Evolutionary conservation across 2,797 vertebrate genomes (phyloP).

Genomic region (Phoebastria nigripes): DNA sequence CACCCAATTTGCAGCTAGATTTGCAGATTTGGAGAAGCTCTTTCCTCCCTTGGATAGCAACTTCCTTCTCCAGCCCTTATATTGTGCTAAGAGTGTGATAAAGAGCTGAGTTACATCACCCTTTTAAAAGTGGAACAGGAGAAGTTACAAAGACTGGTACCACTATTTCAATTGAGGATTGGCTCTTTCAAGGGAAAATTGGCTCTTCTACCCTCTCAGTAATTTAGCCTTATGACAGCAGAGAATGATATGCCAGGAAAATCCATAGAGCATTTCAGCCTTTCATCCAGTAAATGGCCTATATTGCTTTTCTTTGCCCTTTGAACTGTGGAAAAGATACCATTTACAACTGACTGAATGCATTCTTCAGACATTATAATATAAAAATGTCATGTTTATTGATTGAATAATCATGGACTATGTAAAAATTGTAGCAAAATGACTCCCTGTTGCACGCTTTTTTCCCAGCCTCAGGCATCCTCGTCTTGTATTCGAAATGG

Average conservation of each 20-base stretch:
- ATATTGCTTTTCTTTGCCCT: neutral
- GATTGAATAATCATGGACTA: neutral
- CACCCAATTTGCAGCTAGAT: neutral
- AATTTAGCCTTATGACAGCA: neutral
- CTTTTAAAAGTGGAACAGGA: neutral
- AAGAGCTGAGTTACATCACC: neutral
- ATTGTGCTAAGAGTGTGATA: neutral
- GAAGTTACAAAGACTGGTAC: neutral
- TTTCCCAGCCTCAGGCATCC: neutral
- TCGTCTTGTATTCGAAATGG: fast-evolving
- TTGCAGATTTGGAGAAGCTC: neutral
- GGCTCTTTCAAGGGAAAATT: neutral
- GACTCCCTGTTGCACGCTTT: neutral
- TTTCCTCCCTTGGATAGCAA: neutral
- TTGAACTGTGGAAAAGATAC: neutral
- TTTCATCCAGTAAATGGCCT: neutral
- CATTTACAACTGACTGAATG: neutral
- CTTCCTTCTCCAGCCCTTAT: neutral
- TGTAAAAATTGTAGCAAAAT: neutral
- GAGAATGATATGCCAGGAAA: neutral
- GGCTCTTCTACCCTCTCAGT: neutral
- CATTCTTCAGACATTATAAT: neutral
- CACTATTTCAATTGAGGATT: neutral
- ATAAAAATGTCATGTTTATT: neutral
- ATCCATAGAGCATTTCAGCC: neutral